Conservation (phyloP, 2,113 vertebrate species). For the Hystrix brachyura region DNA sequence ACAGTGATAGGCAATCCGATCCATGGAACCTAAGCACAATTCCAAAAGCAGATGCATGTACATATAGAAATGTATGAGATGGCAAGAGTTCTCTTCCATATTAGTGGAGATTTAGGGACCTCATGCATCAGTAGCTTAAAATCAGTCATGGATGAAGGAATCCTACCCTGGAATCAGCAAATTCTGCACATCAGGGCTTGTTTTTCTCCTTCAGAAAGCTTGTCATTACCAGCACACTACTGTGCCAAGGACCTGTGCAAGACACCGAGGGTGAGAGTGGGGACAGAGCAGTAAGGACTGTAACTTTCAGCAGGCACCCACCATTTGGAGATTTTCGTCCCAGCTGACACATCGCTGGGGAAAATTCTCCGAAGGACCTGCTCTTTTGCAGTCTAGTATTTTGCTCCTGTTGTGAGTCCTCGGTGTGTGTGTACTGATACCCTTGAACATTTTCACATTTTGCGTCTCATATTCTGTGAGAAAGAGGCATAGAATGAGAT, state of each 20-base stretch:
- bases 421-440: not conserved
- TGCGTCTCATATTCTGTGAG: not conserved
- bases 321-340: not conserved
- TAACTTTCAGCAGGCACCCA: not conserved
- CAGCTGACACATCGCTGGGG: not conserved
- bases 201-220: slow-evolving; percentile 37
- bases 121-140: not conserved
- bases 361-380: not conserved
- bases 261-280: not conserved
- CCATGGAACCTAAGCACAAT: not conserved
- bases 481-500: not conserved
- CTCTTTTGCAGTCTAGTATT: not conserved
- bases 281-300: not conserved
- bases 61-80: not conserved
- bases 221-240: not conserved
- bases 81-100: not conserved
- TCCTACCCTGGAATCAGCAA: not conserved
- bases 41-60: not conserved
- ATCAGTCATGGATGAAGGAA: not conserved
- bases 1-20: not conserved
- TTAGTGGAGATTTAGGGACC: not conserved
- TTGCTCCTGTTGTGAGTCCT: not conserved
- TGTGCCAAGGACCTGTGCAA: not conserved
- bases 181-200: not conserved
- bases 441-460: not conserved